A percentile compares a stretch with the other conserved stretches of the same genome.
These are phyloP conservation scores for Centropus bengalensis DNA, from an alignment of 2,113 vertebrate species.

Conservation along the genomic window DNA sequence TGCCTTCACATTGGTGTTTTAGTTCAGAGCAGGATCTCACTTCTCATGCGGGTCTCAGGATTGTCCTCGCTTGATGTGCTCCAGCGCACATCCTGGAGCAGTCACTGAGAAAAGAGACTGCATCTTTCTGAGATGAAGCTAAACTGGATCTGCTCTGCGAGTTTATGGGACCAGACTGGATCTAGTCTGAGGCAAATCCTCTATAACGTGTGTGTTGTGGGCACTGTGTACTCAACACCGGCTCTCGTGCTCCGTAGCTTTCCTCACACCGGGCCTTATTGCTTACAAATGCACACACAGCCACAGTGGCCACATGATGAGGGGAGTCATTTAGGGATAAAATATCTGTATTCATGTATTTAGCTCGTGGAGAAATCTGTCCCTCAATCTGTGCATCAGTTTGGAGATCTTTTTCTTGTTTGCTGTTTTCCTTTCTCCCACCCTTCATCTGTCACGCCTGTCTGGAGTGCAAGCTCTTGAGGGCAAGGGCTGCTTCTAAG, in stretches of 20 bases:
- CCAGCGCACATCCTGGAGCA: not conserved
- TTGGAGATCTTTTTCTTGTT: conserved; percentile 42
- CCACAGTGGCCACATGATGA: not conserved
- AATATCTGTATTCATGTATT: conserved; percentile 32
- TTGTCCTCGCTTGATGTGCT: not conserved
- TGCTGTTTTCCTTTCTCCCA: conserved; percentile 64
- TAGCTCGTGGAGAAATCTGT: conserved; percentile 59
- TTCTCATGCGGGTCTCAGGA: not conserved
- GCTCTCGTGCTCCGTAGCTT: not conserved
- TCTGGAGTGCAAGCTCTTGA: conserved; percentile 35
- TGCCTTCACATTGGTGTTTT: not conserved
- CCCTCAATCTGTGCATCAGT: conserved; percentile 59
- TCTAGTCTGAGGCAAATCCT: not conserved
- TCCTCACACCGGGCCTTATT: not conserved
- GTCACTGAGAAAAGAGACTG: not conserved
- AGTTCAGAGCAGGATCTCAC: not conserved
- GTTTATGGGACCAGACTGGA: not conserved
- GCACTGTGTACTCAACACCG: not conserved
- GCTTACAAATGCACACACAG: not conserved
- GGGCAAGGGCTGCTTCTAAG: conserved; percentile 3
- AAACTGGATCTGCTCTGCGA: not conserved
- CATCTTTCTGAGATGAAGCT: no score
- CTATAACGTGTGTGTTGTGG: not conserved
- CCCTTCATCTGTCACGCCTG: conserved; percentile 60
- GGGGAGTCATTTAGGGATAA: conserved; percentile 51